Evolutionary conservation across 2,797 vertebrate genomes (phyloP).

Genomic region (Oophaga sylvatica): DNA sequence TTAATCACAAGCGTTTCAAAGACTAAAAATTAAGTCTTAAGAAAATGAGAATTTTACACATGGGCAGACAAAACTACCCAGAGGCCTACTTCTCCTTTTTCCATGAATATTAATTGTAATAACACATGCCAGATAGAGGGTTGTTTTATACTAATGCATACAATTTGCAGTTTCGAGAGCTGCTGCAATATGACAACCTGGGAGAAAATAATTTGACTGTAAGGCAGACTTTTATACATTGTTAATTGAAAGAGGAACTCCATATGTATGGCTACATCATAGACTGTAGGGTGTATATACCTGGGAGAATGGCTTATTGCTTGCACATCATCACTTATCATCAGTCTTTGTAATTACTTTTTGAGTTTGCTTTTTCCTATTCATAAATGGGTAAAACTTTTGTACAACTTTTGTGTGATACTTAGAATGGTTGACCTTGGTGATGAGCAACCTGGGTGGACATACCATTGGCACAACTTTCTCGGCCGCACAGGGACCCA

Average conservation of each 20-base stretch:
- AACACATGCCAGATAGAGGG: conserved; percentile 46
- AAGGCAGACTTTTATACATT: conserved; percentile 44
- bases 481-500: too few relatives aligned
- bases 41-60: conserved; percentile 63
- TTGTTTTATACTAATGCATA: conserved; percentile 53
- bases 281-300: neutral
- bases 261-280: neutral
- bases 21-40: conserved; percentile 60
- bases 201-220: conserved; percentile 33
- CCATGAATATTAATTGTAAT: conserved; percentile 62
- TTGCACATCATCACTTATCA: neutral
- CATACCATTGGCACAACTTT: too few relatives aligned
- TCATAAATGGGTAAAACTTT: neutral
- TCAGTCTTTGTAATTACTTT: neutral
- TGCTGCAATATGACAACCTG: conserved; percentile 34
- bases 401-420: neutral
- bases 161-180: conserved; percentile 47
- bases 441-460: too few relatives aligned
- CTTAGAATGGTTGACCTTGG: neutral
- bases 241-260: conserved; percentile 36
- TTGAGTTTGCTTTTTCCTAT: neutral
- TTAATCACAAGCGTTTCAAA: conserved; percentile 54
- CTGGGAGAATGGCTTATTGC: neutral
- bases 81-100: conserved; percentile 54
- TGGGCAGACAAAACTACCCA: conserved; percentile 59